Base-by-base conservation (phyloP, 2,113 vertebrate species). In the Grammomys dolichurus region DNA sequence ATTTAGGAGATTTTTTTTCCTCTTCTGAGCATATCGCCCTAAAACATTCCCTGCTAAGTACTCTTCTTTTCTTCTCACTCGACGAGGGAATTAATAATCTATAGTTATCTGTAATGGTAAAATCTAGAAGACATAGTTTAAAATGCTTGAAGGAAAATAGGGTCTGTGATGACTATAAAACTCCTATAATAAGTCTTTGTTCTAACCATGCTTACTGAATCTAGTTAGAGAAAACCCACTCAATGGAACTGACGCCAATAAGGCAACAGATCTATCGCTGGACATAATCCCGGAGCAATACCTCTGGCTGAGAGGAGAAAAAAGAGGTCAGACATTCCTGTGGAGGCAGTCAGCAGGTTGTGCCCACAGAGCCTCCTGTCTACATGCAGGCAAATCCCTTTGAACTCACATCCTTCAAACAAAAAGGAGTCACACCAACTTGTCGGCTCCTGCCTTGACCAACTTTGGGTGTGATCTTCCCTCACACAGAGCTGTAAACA, bases 31-130 rank as follows among this genome's bases (percentile, higher is more conserved):
- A 87, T 76, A 70, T 72, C 76, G 43, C 70, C 31, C 82, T 70
- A 67, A 86, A 94, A 82, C 17, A 54, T 58, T 80, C 84, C 54
- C 14, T 51, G 31, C 20, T 8, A 11, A 63, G n/a, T 43, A 84
- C 7, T 33, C 91, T 97, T 87, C 58, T 24, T 89, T 92, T 94
- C n/a, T 92, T 81, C 26, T 75, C 67, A 87, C n/a, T 87, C 69
- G 36, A 33, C 70, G 60, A 86, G 48, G 13, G 19, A 89, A 86
- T 67, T 31, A 89, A 58, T 19, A 67, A 87, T 87, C 80, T 51
- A 31, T 54, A 80, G 73, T 80, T 63, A 87, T 16, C 46, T 78
- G 31, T 78, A 89, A 91, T 7, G 86, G 93, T 73, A 43, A 54
- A 65, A 56, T 80, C 77, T 26, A 89, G 56, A 95, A 89, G 69